Evolutionary conservation across 2,113 vertebrate genomes (phyloP), one percentile per base, ranked within the genome.

Genomic region (Daboia siamensis): DNA sequence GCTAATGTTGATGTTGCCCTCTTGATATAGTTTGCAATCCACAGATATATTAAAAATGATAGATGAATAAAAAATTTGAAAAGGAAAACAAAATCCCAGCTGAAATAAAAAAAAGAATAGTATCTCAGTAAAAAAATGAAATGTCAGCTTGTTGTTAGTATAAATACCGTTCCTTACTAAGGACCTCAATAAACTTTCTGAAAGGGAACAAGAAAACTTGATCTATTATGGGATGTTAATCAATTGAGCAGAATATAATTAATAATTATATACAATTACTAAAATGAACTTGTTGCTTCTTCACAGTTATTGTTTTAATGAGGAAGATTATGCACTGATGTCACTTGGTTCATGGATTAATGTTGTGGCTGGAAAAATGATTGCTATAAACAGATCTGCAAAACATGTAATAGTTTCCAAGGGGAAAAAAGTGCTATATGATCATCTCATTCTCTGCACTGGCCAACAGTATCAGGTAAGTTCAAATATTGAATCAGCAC

Each of bases 391-490:
- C 95, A 98, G 99, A 24, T 89, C 97, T 87, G 98, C 98, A 96
- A 99, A 98, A 94, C 96, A 97, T 0, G 95, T 99, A 0, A 87
- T 97, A 0, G 96, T 99, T 94, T 98, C 98, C n/a, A 90, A 94
- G 1, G 96, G 95, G 0, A 93, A 93, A 80, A 96, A 95, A 15
- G 97, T 99, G 15, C 97, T 97, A 0, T 99, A 99, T 0, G 98
- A 99, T 94, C 97, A 98, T 96, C 98, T 99, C 88, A 92, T 99
- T 93, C 98, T 99, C 92, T 99, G 98, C 57, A 98, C 97, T 0
- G 99, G 99, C 11, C 98, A 98, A 95, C 98, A 98, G 94, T 99
- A 99, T 97, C 98, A 98, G 98, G 99, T 99, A 90, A 98, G 95
- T 33, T 0, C 17, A 5, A 5, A 24, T 2, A 87, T 20, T 4